phyloP scores from a whole-genome alignment of 2,888 invertebrate genomes.

The Shargacucullia verbasci region DNA sequence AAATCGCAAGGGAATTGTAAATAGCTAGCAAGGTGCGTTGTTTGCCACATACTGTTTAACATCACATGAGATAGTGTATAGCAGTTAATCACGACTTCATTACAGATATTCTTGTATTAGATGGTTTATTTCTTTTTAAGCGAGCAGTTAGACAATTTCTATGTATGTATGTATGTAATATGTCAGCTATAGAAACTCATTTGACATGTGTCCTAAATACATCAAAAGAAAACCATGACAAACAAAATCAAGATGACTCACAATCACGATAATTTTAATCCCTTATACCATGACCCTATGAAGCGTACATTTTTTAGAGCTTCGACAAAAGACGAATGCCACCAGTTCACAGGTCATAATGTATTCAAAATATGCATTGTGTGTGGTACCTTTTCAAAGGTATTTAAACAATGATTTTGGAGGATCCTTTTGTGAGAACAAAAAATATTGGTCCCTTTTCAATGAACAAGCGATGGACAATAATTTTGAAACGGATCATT shows the following conservation, averaged over 20 bases:
- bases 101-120: background rate
- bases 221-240: constrained; percentile 56
- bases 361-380: constrained; percentile 87
- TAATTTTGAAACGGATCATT: constrained; percentile 82
- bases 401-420: constrained; percentile 80
- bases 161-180: constrained; percentile 47
- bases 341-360: constrained; percentile 76
- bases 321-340: constrained; percentile 62
- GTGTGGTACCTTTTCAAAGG: constrained; percentile 70
- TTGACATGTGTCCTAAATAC: constrained; percentile 64
- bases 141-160: constrained; percentile 24
- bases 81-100: background rate
- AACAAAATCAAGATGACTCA: constrained; percentile 72
- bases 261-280: constrained; percentile 70
- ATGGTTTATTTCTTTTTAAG: background rate
- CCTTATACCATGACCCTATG: constrained; percentile 68
- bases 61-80: too few relatives aligned
- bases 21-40: too few relatives aligned
- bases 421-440: constrained; percentile 70
- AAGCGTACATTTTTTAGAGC: constrained; percentile 49
- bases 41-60: too few relatives aligned
- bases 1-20: too few relatives aligned
- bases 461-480: constrained; percentile 71
- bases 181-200: constrained; percentile 58
- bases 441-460: constrained; percentile 72